These are phyloP conservation scores for Holotrichia oblita DNA, from an alignment of 1,140 invertebrate genomes.

Conservation along the genomic window DNA sequence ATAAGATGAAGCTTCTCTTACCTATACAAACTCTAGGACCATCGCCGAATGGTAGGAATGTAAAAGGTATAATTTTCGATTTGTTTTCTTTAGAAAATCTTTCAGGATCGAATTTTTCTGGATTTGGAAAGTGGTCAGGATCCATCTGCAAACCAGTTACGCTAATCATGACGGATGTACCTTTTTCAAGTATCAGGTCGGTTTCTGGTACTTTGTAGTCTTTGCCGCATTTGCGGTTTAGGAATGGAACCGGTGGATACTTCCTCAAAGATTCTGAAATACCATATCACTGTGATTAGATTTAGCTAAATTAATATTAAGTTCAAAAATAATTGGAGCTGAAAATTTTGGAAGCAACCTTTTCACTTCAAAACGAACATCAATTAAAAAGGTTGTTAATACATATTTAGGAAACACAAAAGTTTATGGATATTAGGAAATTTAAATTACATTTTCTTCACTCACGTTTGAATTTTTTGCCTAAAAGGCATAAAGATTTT, in stretches of 20 bases:
- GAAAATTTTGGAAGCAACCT: too few species aligned
- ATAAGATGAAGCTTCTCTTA: slow-evolving; percentile 56
- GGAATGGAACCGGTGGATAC: slow-evolving; percentile 68
- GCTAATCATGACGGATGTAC: slow-evolving; percentile 63
- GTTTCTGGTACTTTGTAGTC: slow-evolving; percentile 64
- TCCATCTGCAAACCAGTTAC: slow-evolving; percentile 64
- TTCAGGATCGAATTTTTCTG: slow-evolving; percentile 73
- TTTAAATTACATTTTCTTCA: too few species aligned
- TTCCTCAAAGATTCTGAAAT: slow-evolving; percentile 67
- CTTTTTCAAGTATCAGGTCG: slow-evolving; percentile 62
- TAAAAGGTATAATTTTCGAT: slow-evolving; percentile 58
- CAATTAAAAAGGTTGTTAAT: too few species aligned
- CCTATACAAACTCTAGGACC: slow-evolving; percentile 80
- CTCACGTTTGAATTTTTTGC: too few species aligned
- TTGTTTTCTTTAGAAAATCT: slow-evolving; percentile 67
- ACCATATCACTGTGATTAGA: too few species aligned
- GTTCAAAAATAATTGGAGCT: too few species aligned
- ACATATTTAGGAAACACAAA: too few species aligned
- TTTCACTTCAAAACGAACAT: too few species aligned
- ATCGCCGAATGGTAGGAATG: slow-evolving; percentile 58
- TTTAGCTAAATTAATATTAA: too few species aligned
- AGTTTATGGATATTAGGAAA: too few species aligned
- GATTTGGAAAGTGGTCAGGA: slow-evolving; percentile 68
- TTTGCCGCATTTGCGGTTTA: slow-evolving; percentile 64
- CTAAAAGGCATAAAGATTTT: too few species aligned